A percentile compares a stretch with the other conserved stretches of the same genome.
Evolutionary conservation across 2,113 vertebrate genomes (phyloP).

Genomic region (Macquaria australasica): DNA sequence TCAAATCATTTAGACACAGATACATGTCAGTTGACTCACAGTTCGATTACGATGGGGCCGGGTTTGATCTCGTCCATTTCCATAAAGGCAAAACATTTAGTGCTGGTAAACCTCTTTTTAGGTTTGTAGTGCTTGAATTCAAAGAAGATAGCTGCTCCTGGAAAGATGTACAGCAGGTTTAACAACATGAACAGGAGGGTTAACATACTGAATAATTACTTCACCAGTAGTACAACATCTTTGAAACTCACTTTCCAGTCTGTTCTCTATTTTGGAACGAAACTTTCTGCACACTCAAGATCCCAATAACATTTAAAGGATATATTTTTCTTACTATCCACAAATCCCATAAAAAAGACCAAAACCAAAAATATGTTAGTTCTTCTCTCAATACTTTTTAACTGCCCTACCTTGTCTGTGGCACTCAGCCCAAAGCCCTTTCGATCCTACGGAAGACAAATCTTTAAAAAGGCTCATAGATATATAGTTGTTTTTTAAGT

Average conservation of each 20-base stretch:
- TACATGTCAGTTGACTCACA: constrained; percentile 86
- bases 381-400: neutral
- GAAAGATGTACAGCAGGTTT: neutral
- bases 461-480: too few relatives aligned
- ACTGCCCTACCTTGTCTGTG: too few relatives aligned
- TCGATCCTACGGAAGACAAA: too few relatives aligned
- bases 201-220: neutral
- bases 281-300: neutral
- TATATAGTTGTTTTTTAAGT: too few relatives aligned
- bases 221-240: neutral
- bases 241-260: neutral
- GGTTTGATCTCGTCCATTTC: constrained; percentile 99
- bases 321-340: neutral
- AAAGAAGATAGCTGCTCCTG: constrained; percentile 99
- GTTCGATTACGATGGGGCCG: constrained; percentile 95
- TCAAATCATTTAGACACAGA: neutral
- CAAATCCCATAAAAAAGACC: constrained; percentile 3
- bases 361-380: neutral
- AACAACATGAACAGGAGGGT: neutral
- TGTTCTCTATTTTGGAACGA: neutral
- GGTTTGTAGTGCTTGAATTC: constrained; percentile 99
- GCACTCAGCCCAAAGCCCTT: too few relatives aligned
- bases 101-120: constrained; percentile 98
- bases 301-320: neutral
- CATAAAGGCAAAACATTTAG: constrained; percentile 99